Conservation (phyloP, 2,113 vertebrate species). For the Zosterops pallidus region DNA sequence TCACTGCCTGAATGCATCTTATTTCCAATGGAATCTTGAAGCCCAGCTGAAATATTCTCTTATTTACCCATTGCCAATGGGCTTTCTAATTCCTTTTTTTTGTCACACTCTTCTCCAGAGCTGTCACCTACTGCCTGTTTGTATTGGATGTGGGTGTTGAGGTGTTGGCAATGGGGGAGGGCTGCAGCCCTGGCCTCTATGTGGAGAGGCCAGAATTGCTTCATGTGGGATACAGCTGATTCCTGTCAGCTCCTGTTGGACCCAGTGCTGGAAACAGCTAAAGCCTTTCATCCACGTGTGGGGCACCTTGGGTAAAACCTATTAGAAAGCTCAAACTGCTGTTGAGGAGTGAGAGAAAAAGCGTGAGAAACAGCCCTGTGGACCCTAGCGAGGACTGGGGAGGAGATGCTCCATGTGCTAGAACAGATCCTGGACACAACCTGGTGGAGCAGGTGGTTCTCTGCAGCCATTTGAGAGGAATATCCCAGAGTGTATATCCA, state of each 20-base stretch:
- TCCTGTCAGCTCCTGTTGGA: not conserved
- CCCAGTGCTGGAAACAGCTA: fast-evolving
- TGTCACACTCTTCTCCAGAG: not conserved
- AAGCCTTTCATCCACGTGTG: fast-evolving
- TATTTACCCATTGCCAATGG: not conserved
- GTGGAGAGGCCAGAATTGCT: not conserved
- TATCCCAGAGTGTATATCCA: not conserved
- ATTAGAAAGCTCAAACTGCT: not conserved
- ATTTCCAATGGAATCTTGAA: not conserved
- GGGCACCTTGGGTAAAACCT: fast-evolving
- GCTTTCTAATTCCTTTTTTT: not conserved
- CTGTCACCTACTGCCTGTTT: not conserved
- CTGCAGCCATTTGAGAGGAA: not conserved
- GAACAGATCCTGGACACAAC: not conserved
- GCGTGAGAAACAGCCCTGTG: not conserved
- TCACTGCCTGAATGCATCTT: not conserved
- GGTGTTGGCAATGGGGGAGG: fast-evolving
- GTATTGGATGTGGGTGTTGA: not conserved
- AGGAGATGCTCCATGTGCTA: not conserved
- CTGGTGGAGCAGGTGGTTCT: not conserved
- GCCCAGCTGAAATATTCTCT: not conserved
- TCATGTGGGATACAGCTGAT: fast-evolving
- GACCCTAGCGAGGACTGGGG: not conserved
- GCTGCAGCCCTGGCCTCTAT: not conserved
- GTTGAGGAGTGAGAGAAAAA: not conserved